Conservation (phyloP, 1,140 invertebrate genomes). For the Danaus melanippus region DNA sequence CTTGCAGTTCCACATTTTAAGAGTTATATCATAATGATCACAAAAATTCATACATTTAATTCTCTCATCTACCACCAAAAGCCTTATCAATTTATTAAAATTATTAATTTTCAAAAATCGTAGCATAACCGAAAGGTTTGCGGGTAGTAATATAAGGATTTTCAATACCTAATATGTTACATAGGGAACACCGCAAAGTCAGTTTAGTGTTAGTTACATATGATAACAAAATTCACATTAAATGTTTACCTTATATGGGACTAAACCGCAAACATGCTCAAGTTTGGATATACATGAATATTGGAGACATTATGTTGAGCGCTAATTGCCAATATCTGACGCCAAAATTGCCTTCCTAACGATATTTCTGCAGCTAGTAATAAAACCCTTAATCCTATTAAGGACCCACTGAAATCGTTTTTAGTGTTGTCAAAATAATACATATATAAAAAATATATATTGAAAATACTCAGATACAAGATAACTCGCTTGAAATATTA, state of each 20-base stretch:
- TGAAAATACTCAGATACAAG: no score
- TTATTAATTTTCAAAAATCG: no score
- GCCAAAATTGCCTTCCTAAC: slow-evolving; percentile 68
- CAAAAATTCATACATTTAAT: no score
- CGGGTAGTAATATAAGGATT: no score
- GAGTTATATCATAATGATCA: no score
- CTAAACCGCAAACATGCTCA: slow-evolving; percentile 44
- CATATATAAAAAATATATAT: no score
- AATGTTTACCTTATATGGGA: slow-evolving; percentile 26
- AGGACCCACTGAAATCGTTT: slow-evolving; percentile 43
- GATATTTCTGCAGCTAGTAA: slow-evolving; percentile 65
- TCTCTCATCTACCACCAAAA: no score
- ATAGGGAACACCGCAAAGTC: slow-evolving; percentile 1
- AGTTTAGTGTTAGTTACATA: not conserved
- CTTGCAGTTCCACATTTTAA: no score
- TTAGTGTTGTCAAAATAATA: slow-evolving; percentile 23
- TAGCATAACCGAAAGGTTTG: no score
- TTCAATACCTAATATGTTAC: not conserved
- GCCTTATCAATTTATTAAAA: no score
- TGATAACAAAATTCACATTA: slow-evolving; percentile 17
- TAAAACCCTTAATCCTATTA: slow-evolving; percentile 67
- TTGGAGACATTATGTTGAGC: slow-evolving; percentile 51
- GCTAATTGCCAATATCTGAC: slow-evolving; percentile 68
- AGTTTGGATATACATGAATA: slow-evolving; percentile 54
- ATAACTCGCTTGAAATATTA: no score